Percentiles rank a stretch among this genome's conserved stretches.
Evolutionary conservation across 2,888 invertebrate species (phyloP).

Genomic region (Polydrusus cervinus): DNA sequence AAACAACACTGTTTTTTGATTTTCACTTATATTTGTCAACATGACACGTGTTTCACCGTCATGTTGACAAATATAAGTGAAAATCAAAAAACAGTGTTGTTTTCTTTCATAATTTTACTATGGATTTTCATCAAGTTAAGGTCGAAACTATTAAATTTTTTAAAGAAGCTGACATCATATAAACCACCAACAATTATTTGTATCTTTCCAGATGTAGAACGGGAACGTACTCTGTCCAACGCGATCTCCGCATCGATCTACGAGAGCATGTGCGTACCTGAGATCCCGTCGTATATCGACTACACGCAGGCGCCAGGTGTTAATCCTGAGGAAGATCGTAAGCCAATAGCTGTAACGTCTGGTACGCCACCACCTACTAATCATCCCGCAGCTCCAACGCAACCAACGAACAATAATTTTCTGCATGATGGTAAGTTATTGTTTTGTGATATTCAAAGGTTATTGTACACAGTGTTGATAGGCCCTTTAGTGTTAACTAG

Average conservation of each 20-base stretch:
- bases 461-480: too few relatives aligned
- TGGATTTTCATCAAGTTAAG: too few relatives aligned
- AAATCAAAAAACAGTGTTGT: too few relatives aligned
- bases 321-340: conserved; percentile 69
- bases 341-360: conserved; percentile 65
- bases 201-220: conserved; percentile 80
- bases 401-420: conserved; percentile 66
- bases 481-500: too few relatives aligned
- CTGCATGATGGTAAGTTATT: conserved; percentile 78
- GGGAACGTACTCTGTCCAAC: conserved; percentile 82
- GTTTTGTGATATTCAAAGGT: not conserved
- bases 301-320: conserved; percentile 69
- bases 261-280: conserved; percentile 85
- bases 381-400: conserved; percentile 64
- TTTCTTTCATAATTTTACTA: too few relatives aligned
- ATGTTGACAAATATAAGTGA: too few relatives aligned
- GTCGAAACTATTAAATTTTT: too few relatives aligned
- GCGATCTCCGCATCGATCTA: conserved; percentile 80
- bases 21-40: too few relatives aligned
- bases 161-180: too few relatives aligned
- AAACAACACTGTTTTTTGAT: too few relatives aligned
- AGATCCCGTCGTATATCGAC: conserved; percentile 81
- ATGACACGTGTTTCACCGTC: too few relatives aligned
- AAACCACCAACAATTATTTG: too few relatives aligned
- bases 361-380: conserved; percentile 68